These are phyloP conservation scores for Dicerorhinus sumatrensis DNA, from an alignment of 2,113 vertebrate species.

Conservation along the genomic window DNA sequence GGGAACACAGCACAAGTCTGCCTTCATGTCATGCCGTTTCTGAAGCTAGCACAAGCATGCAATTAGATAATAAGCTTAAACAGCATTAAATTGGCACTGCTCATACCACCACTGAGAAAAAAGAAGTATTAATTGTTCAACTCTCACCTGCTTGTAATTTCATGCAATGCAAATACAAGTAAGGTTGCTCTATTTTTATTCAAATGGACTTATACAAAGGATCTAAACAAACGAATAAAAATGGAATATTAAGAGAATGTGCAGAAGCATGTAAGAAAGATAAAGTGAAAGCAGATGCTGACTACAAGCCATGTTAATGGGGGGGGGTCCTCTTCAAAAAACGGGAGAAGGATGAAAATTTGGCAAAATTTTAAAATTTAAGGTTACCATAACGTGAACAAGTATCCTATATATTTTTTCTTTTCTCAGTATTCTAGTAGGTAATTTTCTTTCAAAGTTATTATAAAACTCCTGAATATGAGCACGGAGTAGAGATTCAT, in stretches of 20 bases:
- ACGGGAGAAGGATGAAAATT: not conserved
- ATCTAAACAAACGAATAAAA: slow-evolving; percentile 55
- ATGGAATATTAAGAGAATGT: not conserved
- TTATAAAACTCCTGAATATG: not conserved
- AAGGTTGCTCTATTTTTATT: slow-evolving; percentile 57
- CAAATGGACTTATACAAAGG: slow-evolving; percentile 38
- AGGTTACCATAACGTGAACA: not conserved
- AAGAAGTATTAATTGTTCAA: slow-evolving; percentile 86
- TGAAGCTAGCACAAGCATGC: slow-evolving; percentile 90
- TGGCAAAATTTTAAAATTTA: not conserved
- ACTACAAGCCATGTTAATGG: not conserved
- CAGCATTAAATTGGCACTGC: slow-evolving; percentile 92
- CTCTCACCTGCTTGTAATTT: slow-evolving; percentile 83
- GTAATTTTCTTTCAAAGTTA: not conserved
- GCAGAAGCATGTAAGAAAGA: not conserved
- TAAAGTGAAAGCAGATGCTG: not conserved
- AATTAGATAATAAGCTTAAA: slow-evolving; percentile 97
- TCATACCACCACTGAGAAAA: slow-evolving; percentile 79
- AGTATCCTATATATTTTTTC: not conserved
- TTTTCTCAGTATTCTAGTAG: not conserved
- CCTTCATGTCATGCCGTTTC: slow-evolving; percentile 88
- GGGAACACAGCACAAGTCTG: slow-evolving; percentile 85
- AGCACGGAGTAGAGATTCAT: fast-evolving
- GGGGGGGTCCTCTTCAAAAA: not conserved
- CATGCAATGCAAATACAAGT: slow-evolving; percentile 57